phyloP scores from a whole-genome alignment of 2,113 vertebrate species.

The Progne subis region DNA sequence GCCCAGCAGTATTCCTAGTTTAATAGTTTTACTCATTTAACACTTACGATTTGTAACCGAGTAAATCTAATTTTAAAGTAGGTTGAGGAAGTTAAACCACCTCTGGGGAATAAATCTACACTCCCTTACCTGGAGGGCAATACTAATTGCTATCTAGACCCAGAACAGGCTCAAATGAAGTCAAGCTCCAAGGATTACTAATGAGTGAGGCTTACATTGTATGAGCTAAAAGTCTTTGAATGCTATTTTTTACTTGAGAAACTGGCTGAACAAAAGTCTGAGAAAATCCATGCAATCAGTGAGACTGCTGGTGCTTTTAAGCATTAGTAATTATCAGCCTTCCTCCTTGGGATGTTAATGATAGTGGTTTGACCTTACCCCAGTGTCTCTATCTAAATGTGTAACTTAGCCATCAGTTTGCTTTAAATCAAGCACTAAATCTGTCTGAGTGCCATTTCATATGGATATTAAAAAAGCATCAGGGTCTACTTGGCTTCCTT shows the following conservation, averaged over 20 bases:
- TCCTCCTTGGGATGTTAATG: constrained; percentile 65
- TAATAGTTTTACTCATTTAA: constrained; percentile 78
- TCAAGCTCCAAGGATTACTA: constrained; percentile 66
- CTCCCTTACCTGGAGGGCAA: constrained; percentile 61
- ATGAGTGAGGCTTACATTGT: constrained; percentile 48
- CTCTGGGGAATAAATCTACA: constrained; percentile 56
- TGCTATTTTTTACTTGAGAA: constrained; percentile 58
- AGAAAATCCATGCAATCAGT: constrained; percentile 51
- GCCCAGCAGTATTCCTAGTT: constrained; percentile 76
- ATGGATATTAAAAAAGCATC: constrained; percentile 57
- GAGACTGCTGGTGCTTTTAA: constrained; percentile 53
- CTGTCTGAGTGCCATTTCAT: constrained; percentile 21
- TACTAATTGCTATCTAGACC: constrained; percentile 53
- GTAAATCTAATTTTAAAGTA: constrained; percentile 79
- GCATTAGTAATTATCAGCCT: constrained; percentile 52
- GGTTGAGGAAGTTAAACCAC: constrained; percentile 64
- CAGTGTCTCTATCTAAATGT: constrained; percentile 58
- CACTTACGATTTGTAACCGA: constrained; percentile 72
- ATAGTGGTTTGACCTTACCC: constrained; percentile 62
- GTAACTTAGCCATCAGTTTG: constrained; percentile 46
- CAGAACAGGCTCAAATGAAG: constrained; percentile 58
- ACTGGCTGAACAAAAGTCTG: constrained; percentile 54
- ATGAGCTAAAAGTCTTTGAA: constrained; percentile 60
- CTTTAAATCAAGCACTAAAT: constrained; percentile 57
- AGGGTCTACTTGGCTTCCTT: constrained; percentile 9